phyloP scores from a whole-genome alignment of 2,113 vertebrate species.

The Campylorhamphus procurvoides region DNA sequence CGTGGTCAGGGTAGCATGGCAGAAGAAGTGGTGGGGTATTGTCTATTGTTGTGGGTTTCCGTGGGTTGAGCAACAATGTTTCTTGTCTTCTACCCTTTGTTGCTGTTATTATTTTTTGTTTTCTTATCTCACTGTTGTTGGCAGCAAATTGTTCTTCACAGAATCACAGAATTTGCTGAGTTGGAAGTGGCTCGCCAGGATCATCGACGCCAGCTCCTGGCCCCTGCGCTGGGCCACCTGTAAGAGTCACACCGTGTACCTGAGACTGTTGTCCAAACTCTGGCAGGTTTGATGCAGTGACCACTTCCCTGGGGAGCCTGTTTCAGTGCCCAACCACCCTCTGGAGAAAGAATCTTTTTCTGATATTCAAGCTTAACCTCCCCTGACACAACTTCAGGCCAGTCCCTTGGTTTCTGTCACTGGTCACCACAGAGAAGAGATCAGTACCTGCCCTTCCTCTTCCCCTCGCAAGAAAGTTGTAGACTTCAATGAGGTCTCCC shows the following conservation, averaged over 20 bases:
- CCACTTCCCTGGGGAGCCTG: background rate
- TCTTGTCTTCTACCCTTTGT: background rate
- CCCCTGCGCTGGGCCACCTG: background rate
- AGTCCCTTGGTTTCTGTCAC: background rate
- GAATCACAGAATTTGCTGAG: background rate
- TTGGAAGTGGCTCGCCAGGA: background rate
- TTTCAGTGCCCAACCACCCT: background rate
- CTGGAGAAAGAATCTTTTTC: background rate
- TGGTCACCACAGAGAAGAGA: background rate
- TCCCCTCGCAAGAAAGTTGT: background rate
- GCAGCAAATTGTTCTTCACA: background rate
- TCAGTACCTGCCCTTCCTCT: background rate
- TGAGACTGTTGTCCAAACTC: background rate
- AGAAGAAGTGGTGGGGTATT: background rate
- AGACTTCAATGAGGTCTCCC: background rate
- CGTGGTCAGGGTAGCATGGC: background rate
- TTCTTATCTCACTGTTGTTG: background rate
- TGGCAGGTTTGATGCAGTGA: background rate
- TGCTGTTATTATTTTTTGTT: background rate
- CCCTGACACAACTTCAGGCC: background rate
- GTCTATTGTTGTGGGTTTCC: background rate
- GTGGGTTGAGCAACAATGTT: background rate
- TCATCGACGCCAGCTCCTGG: background rate
- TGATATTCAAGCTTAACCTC: background rate
- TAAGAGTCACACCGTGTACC: background rate